Percentiles rank a stretch among this genome's conserved stretches.
These are phyloP conservation scores for Gasterosteus aculeatus DNA, from an alignment of 2,113 vertebrate genomes.

Conservation along the genomic window DNA sequence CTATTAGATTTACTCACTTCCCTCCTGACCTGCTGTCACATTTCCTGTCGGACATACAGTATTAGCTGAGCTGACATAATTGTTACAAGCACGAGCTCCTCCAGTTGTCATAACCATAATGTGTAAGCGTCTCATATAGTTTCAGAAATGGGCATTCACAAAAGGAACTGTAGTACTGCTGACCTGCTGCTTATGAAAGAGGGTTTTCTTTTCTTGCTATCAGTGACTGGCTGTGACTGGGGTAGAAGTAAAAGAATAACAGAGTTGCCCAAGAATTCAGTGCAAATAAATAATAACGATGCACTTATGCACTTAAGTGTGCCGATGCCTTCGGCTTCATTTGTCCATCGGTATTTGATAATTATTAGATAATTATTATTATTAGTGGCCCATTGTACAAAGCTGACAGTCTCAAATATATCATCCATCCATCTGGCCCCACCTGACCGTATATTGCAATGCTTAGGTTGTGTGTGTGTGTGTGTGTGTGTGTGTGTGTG, in stretches of 20 bases:
- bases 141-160: slow-evolving; percentile 30
- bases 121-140: slow-evolving; percentile 36
- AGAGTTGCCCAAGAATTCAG: too few species aligned
- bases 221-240: too few species aligned
- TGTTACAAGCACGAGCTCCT: slow-evolving; percentile 49
- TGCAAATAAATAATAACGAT: too few species aligned
- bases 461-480: slow-evolving; percentile 26
- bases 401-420: slow-evolving; percentile 17
- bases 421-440: slow-evolving; percentile 11
- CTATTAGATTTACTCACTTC: slow-evolving; percentile 70
- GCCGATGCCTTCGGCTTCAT: background rate
- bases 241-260: too few species aligned
- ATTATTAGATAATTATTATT: too few species aligned
- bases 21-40: slow-evolving; percentile 61
- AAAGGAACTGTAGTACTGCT: background rate
- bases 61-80: slow-evolving; percentile 67
- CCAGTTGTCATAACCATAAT: slow-evolving; percentile 52
- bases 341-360: background rate
- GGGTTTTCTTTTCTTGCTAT: background rate
- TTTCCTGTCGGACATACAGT: slow-evolving; percentile 74
- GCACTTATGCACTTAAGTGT: too few species aligned
- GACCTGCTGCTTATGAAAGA: background rate
- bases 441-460: slow-evolving; percentile 33
- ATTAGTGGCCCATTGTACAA: background rate
- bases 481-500: slow-evolving; percentile 10